Conservation (phyloP, 2,113 vertebrate species). For the Gnathonemus longibarbis region DNA sequence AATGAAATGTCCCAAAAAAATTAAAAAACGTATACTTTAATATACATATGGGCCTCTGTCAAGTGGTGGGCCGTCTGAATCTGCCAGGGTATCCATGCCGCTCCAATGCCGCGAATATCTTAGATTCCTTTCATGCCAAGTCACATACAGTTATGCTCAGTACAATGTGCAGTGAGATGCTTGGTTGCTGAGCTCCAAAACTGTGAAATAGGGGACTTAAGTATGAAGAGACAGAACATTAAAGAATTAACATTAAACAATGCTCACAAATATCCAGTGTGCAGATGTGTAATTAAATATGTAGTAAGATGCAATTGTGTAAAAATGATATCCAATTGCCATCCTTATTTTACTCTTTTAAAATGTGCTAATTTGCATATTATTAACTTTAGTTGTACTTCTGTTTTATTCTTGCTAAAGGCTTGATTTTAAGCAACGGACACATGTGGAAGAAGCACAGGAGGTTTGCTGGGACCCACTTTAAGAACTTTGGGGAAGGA, state of each 20-base stretch:
- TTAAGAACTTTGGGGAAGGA: constrained; percentile 70
- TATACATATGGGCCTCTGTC: too few relatives aligned
- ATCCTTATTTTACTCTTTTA: not conserved
- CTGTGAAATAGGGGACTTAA: not conserved
- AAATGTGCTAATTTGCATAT: not conserved
- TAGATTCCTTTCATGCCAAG: too few relatives aligned
- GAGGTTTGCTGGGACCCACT: constrained; percentile 58
- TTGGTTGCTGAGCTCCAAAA: not conserved
- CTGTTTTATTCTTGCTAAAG: constrained; percentile 29
- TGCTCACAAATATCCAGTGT: not conserved
- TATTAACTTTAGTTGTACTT: not conserved
- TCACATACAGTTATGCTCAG: not conserved
- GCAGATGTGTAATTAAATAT: not conserved
- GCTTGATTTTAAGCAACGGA: constrained; percentile 56
- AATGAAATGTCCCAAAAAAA: too few relatives aligned
- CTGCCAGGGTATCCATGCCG: too few relatives aligned
- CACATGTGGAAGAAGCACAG: constrained; percentile 68
- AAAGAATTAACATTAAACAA: not conserved
- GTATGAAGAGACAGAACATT: not conserved
- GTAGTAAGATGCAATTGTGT: not conserved
- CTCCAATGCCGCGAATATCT: too few relatives aligned
- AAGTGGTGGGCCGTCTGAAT: too few relatives aligned
- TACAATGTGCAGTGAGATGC: not conserved
- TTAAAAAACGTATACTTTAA: too few relatives aligned
- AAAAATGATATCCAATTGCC: not conserved